phyloP scores from a whole-genome alignment of 2,888 invertebrate species.

The Pristionchus japonicus region DNA sequence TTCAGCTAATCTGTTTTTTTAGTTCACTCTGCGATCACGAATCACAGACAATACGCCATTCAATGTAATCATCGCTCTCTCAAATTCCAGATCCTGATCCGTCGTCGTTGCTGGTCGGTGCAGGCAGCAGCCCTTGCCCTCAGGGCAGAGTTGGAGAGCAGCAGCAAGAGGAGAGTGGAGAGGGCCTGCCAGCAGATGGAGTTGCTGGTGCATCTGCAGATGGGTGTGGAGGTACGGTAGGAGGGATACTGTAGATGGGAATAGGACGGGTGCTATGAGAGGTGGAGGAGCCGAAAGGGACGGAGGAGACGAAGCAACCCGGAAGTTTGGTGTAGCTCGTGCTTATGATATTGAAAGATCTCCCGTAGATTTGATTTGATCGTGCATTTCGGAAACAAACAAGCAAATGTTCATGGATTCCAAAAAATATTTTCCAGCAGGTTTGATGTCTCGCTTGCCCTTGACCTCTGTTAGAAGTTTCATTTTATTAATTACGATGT shows the following conservation, averaged over 20 bases:
- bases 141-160: slow-evolving; percentile 85
- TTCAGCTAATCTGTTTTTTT: too few species aligned
- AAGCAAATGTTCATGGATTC: background rate
- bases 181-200: slow-evolving; percentile 80
- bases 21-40: too few species aligned
- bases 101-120: slow-evolving; percentile 85
- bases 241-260: background rate
- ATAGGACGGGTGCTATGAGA: too few species aligned
- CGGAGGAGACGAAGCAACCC: background rate
- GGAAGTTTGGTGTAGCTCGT: background rate
- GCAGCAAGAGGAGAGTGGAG: slow-evolving; percentile 87
- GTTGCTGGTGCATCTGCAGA: slow-evolving; percentile 61
- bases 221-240: slow-evolving; percentile 28
- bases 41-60: too few species aligned
- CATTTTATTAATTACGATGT: too few species aligned
- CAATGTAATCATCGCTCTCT: background rate
- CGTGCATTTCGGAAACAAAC: too few species aligned
- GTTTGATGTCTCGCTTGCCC: background rate
- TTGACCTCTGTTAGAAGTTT: background rate
- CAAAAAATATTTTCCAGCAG: background rate
- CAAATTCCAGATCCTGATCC: slow-evolving; percentile 79
- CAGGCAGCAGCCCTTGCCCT: slow-evolving; percentile 84
- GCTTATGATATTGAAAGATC: too few species aligned
- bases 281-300: background rate
- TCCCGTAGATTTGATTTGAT: too few species aligned